phyloP scores from a whole-genome alignment of 2,797 vertebrate genomes.

The Balearica regulorum region DNA sequence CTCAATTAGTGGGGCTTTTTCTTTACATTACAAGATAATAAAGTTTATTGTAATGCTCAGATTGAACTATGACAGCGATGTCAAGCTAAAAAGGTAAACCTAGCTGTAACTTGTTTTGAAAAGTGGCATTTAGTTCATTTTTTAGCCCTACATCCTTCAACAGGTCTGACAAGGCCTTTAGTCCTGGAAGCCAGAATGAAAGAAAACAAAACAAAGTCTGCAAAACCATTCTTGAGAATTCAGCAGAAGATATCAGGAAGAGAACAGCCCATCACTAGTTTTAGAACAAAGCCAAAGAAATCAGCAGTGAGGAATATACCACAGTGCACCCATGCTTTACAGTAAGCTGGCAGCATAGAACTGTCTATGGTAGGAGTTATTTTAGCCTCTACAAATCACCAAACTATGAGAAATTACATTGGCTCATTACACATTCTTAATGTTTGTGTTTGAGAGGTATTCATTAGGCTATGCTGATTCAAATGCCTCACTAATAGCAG shows the following conservation, averaged over 20 bases:
- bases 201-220: not conserved
- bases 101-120: not conserved
- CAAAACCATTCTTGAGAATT: not conserved
- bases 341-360: not conserved
- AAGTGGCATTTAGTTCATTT: not conserved
- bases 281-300: not conserved
- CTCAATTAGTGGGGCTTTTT: not conserved
- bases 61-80: fast-evolving
- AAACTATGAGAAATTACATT: not conserved
- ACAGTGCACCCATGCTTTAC: not conserved
- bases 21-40: not conserved
- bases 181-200: not conserved
- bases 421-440: not conserved
- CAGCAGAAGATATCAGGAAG: not conserved
- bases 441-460: not conserved
- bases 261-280: not conserved
- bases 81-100: not conserved
- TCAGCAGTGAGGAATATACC: not conserved
- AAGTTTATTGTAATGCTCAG: not conserved
- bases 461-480: not conserved
- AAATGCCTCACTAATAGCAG: not conserved
- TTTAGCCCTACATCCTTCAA: not conserved
- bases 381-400: not conserved
- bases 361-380: not conserved
- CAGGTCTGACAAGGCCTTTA: not conserved